Percentiles rank a stretch among this genome's conserved stretches.
These are phyloP conservation scores for Drosophila guanche DNA, from an alignment of 1,140 invertebrate species.

Conservation along the genomic window DNA sequence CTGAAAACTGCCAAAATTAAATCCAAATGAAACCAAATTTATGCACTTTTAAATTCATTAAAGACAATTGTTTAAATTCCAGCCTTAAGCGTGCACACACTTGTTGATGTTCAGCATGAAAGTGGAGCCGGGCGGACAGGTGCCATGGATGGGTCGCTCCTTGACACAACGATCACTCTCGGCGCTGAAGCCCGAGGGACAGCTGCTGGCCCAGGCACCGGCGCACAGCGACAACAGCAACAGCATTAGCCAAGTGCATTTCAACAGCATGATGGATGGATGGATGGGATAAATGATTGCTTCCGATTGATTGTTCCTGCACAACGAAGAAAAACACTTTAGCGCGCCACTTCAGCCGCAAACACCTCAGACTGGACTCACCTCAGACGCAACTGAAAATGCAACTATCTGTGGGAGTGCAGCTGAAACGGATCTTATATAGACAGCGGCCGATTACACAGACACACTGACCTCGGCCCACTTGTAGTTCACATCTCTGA, in stretches of 20 bases:
- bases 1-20: background rate
- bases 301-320: background rate
- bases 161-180: conserved; percentile 55
- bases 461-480: conserved; percentile 21
- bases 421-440: conserved; percentile 45
- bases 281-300: background rate
- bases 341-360: background rate
- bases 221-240: conserved; percentile 59
- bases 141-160: conserved; percentile 68
- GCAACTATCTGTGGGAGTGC: conserved; percentile 42
- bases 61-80: background rate
- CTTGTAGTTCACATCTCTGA: conserved; percentile 6
- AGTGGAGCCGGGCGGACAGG: conserved; percentile 62
- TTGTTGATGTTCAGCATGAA: conserved; percentile 67
- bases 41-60: background rate
- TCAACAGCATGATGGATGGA: conserved; percentile 36
- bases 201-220: conserved; percentile 51
- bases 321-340: conserved; percentile 8
- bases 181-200: conserved; percentile 59
- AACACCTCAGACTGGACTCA: conserved; percentile 18
- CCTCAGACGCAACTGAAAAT: conserved; percentile 35
- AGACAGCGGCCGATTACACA: conserved; percentile 23
- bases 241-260: conserved; percentile 63
- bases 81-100: conserved; percentile 59
- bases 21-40: background rate